These are phyloP conservation scores for Halocynthia aurantium DNA, from an alignment of 23 tunicate genomes.

Conservation along the genomic window DNA sequence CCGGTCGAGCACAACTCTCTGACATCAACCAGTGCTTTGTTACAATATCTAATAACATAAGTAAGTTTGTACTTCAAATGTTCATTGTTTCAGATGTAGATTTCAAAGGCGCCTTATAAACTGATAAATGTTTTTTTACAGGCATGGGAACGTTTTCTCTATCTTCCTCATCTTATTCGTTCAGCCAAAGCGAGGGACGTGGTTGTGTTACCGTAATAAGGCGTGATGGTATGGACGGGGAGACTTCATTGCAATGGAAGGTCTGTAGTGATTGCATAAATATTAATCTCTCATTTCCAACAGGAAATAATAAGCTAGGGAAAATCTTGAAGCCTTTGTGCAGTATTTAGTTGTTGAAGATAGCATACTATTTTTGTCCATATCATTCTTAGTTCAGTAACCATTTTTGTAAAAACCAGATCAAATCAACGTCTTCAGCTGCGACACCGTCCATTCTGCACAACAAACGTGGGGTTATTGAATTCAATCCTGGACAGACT, in stretches of 20 bases:
- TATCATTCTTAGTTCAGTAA: background rate
- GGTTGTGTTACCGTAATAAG: conserved; percentile 55
- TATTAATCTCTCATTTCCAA: background rate
- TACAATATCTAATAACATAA: conserved; percentile 62
- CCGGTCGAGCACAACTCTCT: conserved; percentile 72
- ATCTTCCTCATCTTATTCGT: conserved; percentile 35
- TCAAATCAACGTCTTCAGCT: conserved; percentile 40
- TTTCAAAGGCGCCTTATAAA: background rate
- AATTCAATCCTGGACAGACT: conserved; percentile 76
- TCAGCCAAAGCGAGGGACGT: conserved; percentile 65
- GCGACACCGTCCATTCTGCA: conserved; percentile 45
- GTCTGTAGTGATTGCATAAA: conserved; percentile 12
- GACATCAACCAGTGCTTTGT: conserved; percentile 56
- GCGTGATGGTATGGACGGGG: conserved; percentile 56
- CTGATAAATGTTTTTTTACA: background rate
- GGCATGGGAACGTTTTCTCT: conserved; percentile 40
- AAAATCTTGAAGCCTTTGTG: background rate
- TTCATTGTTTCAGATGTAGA: background rate
- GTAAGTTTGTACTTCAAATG: conserved; percentile 22
- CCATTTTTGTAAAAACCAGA: conserved; percentile 16
- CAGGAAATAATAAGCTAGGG: background rate
- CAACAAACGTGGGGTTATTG: conserved; percentile 81
- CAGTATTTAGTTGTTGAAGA: background rate
- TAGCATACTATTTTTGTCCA: background rate
- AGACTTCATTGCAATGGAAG: conserved; percentile 81